Base-by-base conservation (phyloP, 1,140 invertebrate species). In the Phymastichus coffea region DNA sequence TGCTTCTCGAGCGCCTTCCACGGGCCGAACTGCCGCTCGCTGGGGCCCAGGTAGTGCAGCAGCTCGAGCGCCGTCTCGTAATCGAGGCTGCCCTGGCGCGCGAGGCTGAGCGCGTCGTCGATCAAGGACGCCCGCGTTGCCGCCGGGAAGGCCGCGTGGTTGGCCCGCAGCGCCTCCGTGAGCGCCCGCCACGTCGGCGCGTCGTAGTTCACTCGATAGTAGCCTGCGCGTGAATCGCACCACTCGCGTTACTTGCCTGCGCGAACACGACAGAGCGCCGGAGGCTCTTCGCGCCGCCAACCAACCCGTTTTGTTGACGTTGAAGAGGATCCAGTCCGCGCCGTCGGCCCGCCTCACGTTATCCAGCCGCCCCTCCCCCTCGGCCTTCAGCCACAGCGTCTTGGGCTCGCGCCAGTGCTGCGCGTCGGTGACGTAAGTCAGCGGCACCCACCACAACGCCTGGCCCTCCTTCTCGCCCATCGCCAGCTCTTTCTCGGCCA, bases 141-240 rank as follows among this genome's bases (percentile, higher is more conserved):
- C 6, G 61, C 15, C 2, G 88, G 78, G 63, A 90, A 87, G 10
- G 81, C 69, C 2, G 72, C 62, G 14, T 74, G 77, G 56, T 78
- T 68, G 1, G 63, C 53, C 7, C 69, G 58, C n/a, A 88, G 65
- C 19, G 82, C 78, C 1, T 74, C 49, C 2, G 73, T 73, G 9
- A 88, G 67, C n/a, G 82, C 64, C 23, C 78, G 68, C 87, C 86
- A 88, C 70, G 86, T 87, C 23, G 75, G 66, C 14, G 65, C 43
- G 54, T 88, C 85, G 69, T 88, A 88, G 70, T 87, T 87, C 2
- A 88, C 85, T 35, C 85, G 74, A 64, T 85, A 86, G 63, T 83
- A 87, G 19, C 85, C 85, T 82, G 65, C 12, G 67, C 40, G 38
- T 47, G 44, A 51, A 66, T 53, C 56, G 61, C 26, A 2, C 43